Conservation (phyloP, 2,113 vertebrate genomes). For the Podarcis muralis region DNA sequence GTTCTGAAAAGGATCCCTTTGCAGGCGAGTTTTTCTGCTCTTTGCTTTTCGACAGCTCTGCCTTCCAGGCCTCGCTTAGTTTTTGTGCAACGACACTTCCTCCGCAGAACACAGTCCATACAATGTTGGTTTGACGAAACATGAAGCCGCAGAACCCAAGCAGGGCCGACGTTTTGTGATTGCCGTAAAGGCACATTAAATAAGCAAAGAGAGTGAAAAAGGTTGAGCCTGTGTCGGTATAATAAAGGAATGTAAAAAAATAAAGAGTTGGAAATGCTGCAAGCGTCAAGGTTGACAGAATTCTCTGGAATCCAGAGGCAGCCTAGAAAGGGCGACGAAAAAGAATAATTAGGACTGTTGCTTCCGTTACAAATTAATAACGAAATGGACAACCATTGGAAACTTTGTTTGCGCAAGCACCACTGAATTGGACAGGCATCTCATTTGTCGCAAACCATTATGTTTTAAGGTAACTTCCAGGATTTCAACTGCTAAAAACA, state of each 20-base stretch:
- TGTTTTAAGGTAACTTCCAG: not conserved
- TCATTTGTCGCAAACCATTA: not conserved
- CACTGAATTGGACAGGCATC: not conserved
- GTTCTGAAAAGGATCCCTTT: slow-evolving; percentile 75
- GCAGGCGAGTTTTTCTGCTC: slow-evolving; percentile 79
- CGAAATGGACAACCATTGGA: not conserved
- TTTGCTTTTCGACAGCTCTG: slow-evolving; percentile 84
- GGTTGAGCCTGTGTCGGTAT: slow-evolving; percentile 92
- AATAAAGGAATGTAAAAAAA: slow-evolving; percentile 98
- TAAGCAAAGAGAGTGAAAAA: slow-evolving; percentile 96
- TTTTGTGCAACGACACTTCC: slow-evolving; percentile 84
- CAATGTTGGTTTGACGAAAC: slow-evolving; percentile 95
- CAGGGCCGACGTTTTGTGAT: slow-evolving; percentile 89
- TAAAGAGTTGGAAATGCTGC: slow-evolving; percentile 92
- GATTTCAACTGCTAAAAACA: not conserved
- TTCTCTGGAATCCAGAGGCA: slow-evolving; percentile 79
- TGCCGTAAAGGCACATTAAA: slow-evolving; percentile 93
- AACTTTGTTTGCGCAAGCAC: not conserved
- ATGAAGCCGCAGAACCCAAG: slow-evolving; percentile 90
- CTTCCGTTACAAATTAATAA: not conserved
- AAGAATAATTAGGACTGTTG: slow-evolving; percentile 34
- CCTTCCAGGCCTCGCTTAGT: slow-evolving; percentile 87
- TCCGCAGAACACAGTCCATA: slow-evolving; percentile 93
- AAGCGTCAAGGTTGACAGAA: slow-evolving; percentile 86
- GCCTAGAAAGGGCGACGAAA: slow-evolving; percentile 72